Percentiles rank a stretch among this genome's conserved stretches.
Conservation (phyloP, 2,113 vertebrate species). For the Chaetodon trifascialis region DNA sequence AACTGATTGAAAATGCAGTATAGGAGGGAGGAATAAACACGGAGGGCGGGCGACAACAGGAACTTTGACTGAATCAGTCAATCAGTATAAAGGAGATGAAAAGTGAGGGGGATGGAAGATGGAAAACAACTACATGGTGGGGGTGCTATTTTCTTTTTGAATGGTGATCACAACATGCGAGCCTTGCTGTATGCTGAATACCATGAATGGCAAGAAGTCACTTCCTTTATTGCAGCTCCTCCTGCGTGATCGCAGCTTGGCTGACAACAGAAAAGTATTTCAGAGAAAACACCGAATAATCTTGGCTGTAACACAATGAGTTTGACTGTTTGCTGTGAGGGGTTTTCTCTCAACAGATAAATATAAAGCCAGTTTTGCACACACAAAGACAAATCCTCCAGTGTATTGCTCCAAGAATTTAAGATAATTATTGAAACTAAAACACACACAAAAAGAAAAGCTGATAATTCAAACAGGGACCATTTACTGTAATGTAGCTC, state of each 20-base stretch:
- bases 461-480: slow-evolving; percentile 49
- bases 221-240: slow-evolving; percentile 2
- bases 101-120: not conserved
- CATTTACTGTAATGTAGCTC: slow-evolving; percentile 25
- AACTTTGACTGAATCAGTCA: not conserved
- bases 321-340: not conserved
- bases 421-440: slow-evolving; percentile 31
- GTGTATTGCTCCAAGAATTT: not conserved
- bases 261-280: slow-evolving; percentile 1
- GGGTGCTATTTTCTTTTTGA: slow-evolving; percentile 14
- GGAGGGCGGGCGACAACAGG: not conserved
- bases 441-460: slow-evolving; percentile 32
- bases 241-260: not conserved
- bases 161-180: slow-evolving; percentile 8
- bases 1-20: not conserved
- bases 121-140: not conserved
- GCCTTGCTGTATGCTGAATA: slow-evolving; percentile 2
- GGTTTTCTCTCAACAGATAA: not conserved
- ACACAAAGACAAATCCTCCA: not conserved
- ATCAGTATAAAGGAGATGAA: slow-evolving; percentile 1
- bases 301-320: not conserved
- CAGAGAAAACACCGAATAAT: slow-evolving; percentile 12
- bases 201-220: slow-evolving; percentile 8
- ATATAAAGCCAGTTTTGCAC: slow-evolving; percentile 1
- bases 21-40: not conserved